Evolutionary conservation across 1,140 invertebrate species (phyloP).

Genomic region (Megalonaias nervosa): DNA sequence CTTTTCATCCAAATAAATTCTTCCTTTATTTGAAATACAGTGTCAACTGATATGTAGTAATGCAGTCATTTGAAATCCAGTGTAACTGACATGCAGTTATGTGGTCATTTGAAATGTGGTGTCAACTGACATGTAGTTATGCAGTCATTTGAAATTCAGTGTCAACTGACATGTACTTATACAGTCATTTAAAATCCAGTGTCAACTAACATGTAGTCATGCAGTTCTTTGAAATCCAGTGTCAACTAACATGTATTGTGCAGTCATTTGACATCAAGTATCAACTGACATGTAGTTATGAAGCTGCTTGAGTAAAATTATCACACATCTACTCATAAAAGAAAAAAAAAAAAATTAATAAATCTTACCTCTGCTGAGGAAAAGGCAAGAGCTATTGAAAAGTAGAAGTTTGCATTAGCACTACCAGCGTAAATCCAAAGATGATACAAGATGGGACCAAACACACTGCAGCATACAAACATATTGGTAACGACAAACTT

Average conservation of each 20-base stretch:
- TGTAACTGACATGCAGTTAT: neutral
- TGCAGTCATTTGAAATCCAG: neutral
- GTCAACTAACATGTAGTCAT: neutral
- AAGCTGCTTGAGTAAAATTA: neutral
- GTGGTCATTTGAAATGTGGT: neutral
- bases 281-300: neutral
- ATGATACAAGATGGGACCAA: conserved; percentile 96
- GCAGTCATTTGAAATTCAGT: no score
- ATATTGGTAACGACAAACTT: conserved; percentile 92
- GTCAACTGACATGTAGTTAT: no score
- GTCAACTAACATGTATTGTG: neutral
- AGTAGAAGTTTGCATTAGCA: conserved; percentile 99
- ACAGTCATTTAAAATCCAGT: no score
- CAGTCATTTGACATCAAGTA: neutral
- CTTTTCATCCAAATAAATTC: no score
- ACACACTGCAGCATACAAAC: conserved; percentile 87
- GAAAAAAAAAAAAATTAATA: no score
- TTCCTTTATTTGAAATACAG: neutral
- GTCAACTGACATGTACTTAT: no score
- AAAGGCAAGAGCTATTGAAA: conserved; percentile 96
- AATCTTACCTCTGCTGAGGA: conserved; percentile 84
- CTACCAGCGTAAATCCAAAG: conserved; percentile 98
- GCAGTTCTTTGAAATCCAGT: neutral
- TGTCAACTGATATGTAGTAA: neutral
- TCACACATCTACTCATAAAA: neutral